A percentile compares a stretch with the other conserved stretches of the same genome.
Conservation (phyloP, 2,888 invertebrate species). For the Rhabditoides inermis region DNA sequence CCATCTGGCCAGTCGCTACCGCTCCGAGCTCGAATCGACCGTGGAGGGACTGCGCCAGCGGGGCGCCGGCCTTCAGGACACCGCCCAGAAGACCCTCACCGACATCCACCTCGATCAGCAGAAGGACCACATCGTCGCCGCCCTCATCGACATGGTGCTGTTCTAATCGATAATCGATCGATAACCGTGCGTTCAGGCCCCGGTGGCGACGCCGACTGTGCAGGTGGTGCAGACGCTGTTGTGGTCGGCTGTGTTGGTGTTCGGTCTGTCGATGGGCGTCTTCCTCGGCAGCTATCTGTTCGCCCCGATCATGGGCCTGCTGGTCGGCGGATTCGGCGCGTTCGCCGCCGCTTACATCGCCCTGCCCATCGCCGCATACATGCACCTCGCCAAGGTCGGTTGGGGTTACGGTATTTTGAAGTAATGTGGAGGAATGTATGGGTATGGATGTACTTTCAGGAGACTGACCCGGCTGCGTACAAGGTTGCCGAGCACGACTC, state of each 20-base stretch:
- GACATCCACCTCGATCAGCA: slow-evolving; percentile 22
- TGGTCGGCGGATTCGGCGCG: slow-evolving; percentile 24
- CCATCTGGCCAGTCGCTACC: slow-evolving; percentile 10
- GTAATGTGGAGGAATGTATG: too few species aligned
- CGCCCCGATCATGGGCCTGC: slow-evolving; percentile 25
- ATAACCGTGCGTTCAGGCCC: too few species aligned
- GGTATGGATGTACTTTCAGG: too few species aligned
- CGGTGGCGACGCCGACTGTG: slow-evolving; percentile 11
- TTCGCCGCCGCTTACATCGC: slow-evolving; percentile 20
- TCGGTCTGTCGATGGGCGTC: slow-evolving; percentile 14
- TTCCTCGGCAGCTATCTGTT: slow-evolving; percentile 22
- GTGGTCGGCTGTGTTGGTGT: slow-evolving; percentile 28
- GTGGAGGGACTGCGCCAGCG: slow-evolving; percentile 26
- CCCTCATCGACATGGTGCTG: slow-evolving; percentile 20
- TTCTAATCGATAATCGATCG: too few species aligned
- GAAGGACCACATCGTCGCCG: slow-evolving; percentile 20
- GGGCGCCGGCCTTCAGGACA: slow-evolving; percentile 12
- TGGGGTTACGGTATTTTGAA: too few species aligned
- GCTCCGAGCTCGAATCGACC: slow-evolving; percentile 15
- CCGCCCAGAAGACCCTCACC: slow-evolving; percentile 18
- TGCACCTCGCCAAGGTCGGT: too few species aligned
- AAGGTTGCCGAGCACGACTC: too few species aligned
- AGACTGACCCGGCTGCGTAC: too few species aligned
- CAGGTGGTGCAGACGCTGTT: slow-evolving; percentile 26
- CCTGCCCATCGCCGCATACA: slow-evolving; percentile 17